Base-by-base conservation (phyloP, 2,888 invertebrate species). In the Heliconius aoede region DNA sequence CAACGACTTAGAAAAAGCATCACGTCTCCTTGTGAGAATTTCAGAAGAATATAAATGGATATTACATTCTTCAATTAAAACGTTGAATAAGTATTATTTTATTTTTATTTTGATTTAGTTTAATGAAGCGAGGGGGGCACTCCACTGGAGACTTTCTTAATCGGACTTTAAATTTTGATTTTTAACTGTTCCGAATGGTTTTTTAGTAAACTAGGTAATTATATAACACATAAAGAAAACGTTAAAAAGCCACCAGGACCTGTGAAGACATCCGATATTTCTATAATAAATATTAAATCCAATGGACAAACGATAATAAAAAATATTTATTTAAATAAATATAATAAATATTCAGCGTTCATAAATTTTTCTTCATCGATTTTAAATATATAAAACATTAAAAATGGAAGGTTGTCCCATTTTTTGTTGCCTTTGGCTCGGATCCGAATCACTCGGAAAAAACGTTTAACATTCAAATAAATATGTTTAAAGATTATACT, bases 21-120 rank as follows among this genome's bases (percentile, higher is more conserved):
- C 65, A 65, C 65, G 65, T 64, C 32, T 32, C 40, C 36, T 24
- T 40, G 36, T 65, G 15, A 40, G 4, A 65, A 65, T 36, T 65
- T 64, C 13, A 64, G 32, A 64, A 28, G 28, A 32, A 15, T 32
- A 64, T 24, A 62, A 62, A 62, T 62, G 30, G 21, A 2, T 30
- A 4, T 32, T 64, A 64, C 7, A 65, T 36, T 65, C 3, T 26
- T 65, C 65, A 24, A 40, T 65, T 64, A 64, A 64, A 64, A 36
- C 13, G n/a, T 64, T 24, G 7, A 26, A 26, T 64, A 8, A 18
- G 7, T 46, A 36, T 36, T 36, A 36, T 36, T 36, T 36, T 36
- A 36, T 36, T 36, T 11, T 36, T 36, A 36, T 36, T 36, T 36
- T 9, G 36, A 11, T 36, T 11, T 36, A 11, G 11, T 36, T 36